These are phyloP conservation scores for Henricia sp. DNA, from an alignment of 53 echinoderm and acorn worm species.

Conservation along the genomic window DNA sequence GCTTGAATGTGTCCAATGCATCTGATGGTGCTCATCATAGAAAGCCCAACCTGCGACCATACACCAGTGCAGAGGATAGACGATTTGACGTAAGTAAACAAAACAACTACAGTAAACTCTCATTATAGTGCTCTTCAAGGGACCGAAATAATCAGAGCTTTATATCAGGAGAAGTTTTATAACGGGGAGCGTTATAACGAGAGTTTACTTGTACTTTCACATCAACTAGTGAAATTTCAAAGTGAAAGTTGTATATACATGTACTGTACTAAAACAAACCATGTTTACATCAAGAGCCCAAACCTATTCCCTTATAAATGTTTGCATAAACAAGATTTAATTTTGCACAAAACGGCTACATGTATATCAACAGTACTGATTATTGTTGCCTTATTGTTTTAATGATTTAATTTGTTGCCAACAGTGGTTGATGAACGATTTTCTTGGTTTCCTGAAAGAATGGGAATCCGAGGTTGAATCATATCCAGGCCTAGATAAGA, in stretches of 20 bases:
- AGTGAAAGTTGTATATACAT: not conserved
- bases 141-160: not conserved
- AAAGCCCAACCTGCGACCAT: not conserved
- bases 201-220: not conserved
- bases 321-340: no score
- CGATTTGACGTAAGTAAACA: slow-evolving; percentile 5
- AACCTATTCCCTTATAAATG: no score
- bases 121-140: not conserved
- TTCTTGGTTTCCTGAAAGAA: no score
- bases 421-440: slow-evolving; percentile 22
- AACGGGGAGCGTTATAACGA: not conserved
- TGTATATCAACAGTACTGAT: no score
- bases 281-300: no score
- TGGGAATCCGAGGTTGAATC: slow-evolving; percentile 28
- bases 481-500: not conserved
- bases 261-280: not conserved
- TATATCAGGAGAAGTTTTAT: not conserved
- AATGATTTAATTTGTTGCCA: not conserved
- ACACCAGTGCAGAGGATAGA: slow-evolving; percentile 6
- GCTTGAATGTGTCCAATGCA: slow-evolving; percentile 10
- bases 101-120: not conserved
- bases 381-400: no score
- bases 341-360: no score
- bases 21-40: not conserved
- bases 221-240: not conserved